Base-by-base conservation (phyloP, 2,888 invertebrate species). In the Cheilosia grossa region DNA sequence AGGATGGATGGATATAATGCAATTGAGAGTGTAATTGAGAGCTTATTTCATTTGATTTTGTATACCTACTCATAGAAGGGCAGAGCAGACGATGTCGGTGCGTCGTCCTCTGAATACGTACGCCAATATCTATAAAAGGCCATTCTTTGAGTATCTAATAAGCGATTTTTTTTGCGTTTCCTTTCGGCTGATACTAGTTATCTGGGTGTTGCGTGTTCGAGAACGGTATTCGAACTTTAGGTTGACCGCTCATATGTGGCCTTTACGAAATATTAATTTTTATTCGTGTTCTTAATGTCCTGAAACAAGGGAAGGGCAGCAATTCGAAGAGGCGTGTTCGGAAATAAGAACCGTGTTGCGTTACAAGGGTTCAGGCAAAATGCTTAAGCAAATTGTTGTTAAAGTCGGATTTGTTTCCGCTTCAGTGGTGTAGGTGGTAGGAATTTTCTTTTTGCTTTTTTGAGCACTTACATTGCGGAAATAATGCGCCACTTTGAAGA, bases 21-120 rank as follows among this genome's bases (percentile, higher is more conserved):
- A 64, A 83, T 83, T 83, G 80, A 54, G 80, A 63, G 58, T 49
- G 79, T 79, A 79, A 79, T 80, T 79, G 83, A 83, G 79, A 80
- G 70, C 83, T 79, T 83, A 80, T 66, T 83, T 79, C 54, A 74
- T 70, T 83, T 75, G 74, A 59, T 78, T 78, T 78, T 69, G 63
- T 63, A 1, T 30, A 3, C n/a, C n/a, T n/a, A n/a, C 30, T 27
- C 30, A 9, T 30, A 21, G n/a, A 49, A 49, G 40, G 37, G 30
- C 33, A 24, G 47, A 53, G 44, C 19, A 42, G 19, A 59, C 21
- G 44, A 13, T 4, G 15, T 67, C 27, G 37, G n/a, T n/a, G 2
- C 21, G 30, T 9, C n/a, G 40, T 40, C 30, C 30, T 17, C 24
- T 37, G 47, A 24, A 24, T n/a, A 53, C 27, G 42, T n/a, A 53